Conservation (phyloP, 1,140 invertebrate genomes). For the Rhysida immarginata region DNA sequence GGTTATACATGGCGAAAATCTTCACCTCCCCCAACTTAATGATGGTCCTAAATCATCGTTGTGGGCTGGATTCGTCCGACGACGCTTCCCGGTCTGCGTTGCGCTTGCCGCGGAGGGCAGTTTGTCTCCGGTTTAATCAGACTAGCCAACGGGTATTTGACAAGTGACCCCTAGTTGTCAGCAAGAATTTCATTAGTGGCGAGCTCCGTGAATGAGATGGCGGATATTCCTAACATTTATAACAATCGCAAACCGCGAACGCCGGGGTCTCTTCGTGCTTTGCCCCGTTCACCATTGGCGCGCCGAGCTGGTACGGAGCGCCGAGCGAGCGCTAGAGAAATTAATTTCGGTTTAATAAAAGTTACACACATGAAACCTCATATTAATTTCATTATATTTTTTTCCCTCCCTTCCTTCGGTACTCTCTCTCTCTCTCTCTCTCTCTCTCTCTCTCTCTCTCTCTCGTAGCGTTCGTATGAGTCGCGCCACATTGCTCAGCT, state of each 20-base stretch:
- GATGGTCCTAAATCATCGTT: constrained; percentile 1
- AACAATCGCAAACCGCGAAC: constrained; percentile 6
- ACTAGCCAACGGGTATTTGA: constrained; percentile 8
- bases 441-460: neutral
- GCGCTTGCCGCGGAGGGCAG: neutral
- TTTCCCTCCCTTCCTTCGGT: neutral
- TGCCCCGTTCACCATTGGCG: too few relatives aligned
- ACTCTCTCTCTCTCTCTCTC: neutral
- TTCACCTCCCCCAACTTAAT: constrained; percentile 3
- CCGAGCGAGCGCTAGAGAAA: neutral
- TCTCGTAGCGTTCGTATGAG: neutral
- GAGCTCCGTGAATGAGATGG: neutral
- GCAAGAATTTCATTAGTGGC: constrained; percentile 6
- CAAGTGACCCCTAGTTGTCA: constrained; percentile 6
- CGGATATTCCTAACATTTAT: constrained; percentile 3
- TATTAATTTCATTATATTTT: constrained; percentile 8
- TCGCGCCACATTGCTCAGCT: neutral
- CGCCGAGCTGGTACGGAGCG: neutral
- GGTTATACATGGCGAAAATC: too few relatives aligned
- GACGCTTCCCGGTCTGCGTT: neutral
- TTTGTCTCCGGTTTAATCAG: constrained; percentile 3
- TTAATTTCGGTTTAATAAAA: constrained; percentile 7
- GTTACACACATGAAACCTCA: constrained; percentile 4
- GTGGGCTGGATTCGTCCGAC: neutral
- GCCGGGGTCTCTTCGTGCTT: too few relatives aligned